Evolutionary conservation across 2,797 vertebrate species (phyloP).

Genomic region (Anisognathus igniventris): DNA sequence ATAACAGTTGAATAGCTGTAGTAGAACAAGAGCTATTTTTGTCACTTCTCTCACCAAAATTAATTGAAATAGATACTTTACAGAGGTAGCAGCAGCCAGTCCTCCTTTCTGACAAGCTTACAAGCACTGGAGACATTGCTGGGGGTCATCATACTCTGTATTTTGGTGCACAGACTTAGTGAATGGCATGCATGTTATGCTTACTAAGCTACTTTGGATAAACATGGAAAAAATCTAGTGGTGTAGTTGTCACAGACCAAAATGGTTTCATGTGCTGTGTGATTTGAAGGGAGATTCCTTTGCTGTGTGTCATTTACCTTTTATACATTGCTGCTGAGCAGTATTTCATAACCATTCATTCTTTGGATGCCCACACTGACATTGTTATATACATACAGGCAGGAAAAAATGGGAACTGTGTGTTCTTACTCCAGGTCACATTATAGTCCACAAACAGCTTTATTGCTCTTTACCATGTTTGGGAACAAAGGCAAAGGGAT

Average conservation of each 20-base stretch:
- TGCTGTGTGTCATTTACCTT: conserved; percentile 72
- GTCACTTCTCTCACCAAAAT: background rate
- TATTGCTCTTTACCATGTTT: conserved; percentile 37
- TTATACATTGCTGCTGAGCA: conserved; percentile 49
- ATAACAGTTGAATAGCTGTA: background rate
- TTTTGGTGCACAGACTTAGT: conserved; percentile 59
- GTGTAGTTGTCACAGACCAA: conserved; percentile 66
- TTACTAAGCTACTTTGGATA: conserved; percentile 67
- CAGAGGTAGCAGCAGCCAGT: background rate
- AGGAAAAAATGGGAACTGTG: conserved; percentile 54
- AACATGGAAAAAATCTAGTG: conserved; percentile 73
- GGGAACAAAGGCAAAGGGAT: conserved; percentile 58
- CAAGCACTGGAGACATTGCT: background rate
- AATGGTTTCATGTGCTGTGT: conserved; percentile 56
- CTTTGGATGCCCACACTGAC: conserved; percentile 58
- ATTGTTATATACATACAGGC: conserved; percentile 16
- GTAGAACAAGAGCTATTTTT: conserved; percentile 4
- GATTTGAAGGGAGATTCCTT: conserved; percentile 73
- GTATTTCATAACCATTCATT: conserved; percentile 59
- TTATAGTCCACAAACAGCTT: conserved; percentile 26
- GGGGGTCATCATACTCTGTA: conserved; percentile 33
- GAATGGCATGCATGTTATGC: conserved; percentile 50
- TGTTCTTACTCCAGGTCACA: conserved; percentile 50
- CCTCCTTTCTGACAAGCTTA: background rate
- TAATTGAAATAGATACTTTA: background rate